Evolutionary conservation across 2,888 invertebrate genomes (phyloP), one percentile per base, ranked within the genome.

Genomic region (Zaprionus obscuricornis): DNA sequence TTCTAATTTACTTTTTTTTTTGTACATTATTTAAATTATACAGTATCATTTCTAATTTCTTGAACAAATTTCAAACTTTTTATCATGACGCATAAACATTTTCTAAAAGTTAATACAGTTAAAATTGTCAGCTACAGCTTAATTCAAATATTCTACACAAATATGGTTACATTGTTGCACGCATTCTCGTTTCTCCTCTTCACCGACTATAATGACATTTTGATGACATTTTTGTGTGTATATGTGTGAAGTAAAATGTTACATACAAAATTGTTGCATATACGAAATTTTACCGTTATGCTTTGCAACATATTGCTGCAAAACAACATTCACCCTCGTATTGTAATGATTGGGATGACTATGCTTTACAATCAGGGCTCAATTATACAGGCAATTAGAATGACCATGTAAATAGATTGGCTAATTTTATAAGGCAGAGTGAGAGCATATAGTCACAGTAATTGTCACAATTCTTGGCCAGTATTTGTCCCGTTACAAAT

Each of bases 361-460:
- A 5, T 29, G 51, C 7, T 18, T 10, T 13, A 18, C 8, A 18
- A 47, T 22, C 54, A 24, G n/a, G n/a, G 43, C 27, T 39, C 67
- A 82, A 70, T 78, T 82, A 74, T 50, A 49, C 46, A 50, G 57
- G 57, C 85, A 78, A 78, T 78, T 82, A 78, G 70, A 31, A 39
- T 34, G 60, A 55, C 46, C 66, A 50, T 62, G 68, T 60, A 63
- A 75, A 83, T 71, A 71, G 85, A 85, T 78, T 75, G 59, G 52
- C 40, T 82, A 74, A 78, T 78, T 74, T 62, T 26, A 62, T 59
- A 22, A 29, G 2, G 6, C 14, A 50, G 42, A 24, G 43, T 66
- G 60, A 39, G 13, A n/a, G 13, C 18, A 45, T 45, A 13, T 16
- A 33, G 22, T 3, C 6, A 24, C 22, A 2, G 22, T 18, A 62